Evolutionary conservation across 37 sponge, comb jelly and placozoan genomes (phyloP).

Genomic region (Agelas oroides): DNA sequence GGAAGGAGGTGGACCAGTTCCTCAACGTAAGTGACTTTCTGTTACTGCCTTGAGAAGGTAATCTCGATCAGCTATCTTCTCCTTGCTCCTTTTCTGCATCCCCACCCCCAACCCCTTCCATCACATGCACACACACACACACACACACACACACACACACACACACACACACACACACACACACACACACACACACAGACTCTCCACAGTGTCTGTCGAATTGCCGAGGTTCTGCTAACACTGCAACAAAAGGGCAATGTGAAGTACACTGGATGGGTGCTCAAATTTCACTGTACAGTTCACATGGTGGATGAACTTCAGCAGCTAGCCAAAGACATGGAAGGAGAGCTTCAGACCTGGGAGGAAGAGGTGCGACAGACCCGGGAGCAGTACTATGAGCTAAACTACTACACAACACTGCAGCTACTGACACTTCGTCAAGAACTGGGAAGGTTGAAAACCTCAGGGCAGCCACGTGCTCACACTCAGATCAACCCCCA

Average conservation of each 20-base stretch:
- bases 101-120: too few species aligned
- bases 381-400: slow-evolving; percentile 56
- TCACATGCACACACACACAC: too few species aligned
- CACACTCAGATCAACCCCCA: not conserved
- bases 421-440: slow-evolving; percentile 63
- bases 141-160: too few species aligned
- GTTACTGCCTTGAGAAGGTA: too few species aligned
- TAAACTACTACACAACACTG: slow-evolving; percentile 78
- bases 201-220: slow-evolving; percentile 47
- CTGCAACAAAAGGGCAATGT: slow-evolving; percentile 62
- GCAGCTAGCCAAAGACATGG: slow-evolving; percentile 40
- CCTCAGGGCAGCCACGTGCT: not conserved
- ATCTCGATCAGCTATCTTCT: too few species aligned
- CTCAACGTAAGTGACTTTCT: slow-evolving; percentile 56
- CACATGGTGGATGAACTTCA: slow-evolving; percentile 21
- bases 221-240: slow-evolving; percentile 48
- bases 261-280: slow-evolving; percentile 46
- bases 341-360: slow-evolving; percentile 47
- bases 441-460: slow-evolving; percentile 45
- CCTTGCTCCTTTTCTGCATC: too few species aligned
- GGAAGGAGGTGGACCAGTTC: slow-evolving; percentile 55
- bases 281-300: slow-evolving; percentile 13
- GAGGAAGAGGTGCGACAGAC: slow-evolving; percentile 8
- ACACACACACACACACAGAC: slow-evolving; percentile 19
- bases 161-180: too few species aligned